Evolutionary conservation across 2,797 vertebrate genomes (phyloP).

Genomic region (Spinibarbus caldwelli): DNA sequence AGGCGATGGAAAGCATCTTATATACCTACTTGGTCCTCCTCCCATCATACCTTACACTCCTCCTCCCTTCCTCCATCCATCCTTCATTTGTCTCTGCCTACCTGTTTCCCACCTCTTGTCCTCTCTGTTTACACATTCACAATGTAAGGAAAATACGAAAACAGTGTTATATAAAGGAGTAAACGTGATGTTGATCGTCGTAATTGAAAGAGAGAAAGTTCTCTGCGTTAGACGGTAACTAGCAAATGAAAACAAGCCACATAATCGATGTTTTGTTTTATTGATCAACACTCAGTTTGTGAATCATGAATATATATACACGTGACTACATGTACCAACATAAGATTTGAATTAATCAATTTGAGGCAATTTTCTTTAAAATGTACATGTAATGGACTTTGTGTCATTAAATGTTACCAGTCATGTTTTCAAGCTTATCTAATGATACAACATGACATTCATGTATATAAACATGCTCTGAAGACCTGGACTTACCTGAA

Average conservation of each 20-base stretch:
- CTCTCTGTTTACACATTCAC: constrained; percentile 65
- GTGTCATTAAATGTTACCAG: background rate
- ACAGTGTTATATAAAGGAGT: background rate
- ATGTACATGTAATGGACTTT: background rate
- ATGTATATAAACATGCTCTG: background rate
- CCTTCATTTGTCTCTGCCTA: constrained; percentile 48
- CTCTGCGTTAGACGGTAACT: background rate
- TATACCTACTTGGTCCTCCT: constrained; percentile 76
- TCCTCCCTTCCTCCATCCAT: constrained; percentile 32
- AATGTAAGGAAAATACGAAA: background rate
- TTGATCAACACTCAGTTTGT: background rate
- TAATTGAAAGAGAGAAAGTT: constrained; percentile 12
- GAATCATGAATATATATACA: background rate
- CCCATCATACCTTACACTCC: constrained; percentile 56
- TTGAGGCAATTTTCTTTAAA: background rate
- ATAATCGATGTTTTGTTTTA: background rate
- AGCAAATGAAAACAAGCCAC: constrained; percentile 15
- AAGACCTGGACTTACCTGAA: constrained; percentile 2
- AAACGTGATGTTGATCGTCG: background rate
- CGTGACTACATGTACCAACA: background rate
- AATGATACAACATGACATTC: background rate
- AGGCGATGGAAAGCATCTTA: constrained; percentile 69
- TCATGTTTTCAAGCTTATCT: background rate
- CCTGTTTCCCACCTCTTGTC: constrained; percentile 38
- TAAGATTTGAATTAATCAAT: background rate